Conservation (phyloP, 2,797 vertebrate genomes). For the Neosilurus hyrtlii region DNA sequence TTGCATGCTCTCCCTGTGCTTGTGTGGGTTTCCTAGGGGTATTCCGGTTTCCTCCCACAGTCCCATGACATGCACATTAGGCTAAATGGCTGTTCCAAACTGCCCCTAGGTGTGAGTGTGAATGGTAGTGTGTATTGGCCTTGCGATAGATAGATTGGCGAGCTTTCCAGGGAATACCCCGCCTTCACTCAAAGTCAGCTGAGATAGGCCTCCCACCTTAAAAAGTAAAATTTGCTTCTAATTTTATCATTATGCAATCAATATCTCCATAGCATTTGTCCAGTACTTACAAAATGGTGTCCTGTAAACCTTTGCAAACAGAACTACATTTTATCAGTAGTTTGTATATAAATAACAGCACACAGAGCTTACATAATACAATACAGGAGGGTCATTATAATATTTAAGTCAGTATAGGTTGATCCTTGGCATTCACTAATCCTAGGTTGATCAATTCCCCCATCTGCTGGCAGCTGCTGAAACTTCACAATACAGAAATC, state of each 20-base stretch:
- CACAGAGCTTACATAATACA: background rate
- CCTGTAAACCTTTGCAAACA: background rate
- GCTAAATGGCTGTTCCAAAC: too few relatives aligned
- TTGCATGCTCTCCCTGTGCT: too few relatives aligned
- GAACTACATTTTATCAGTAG: background rate
- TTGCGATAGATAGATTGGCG: too few relatives aligned
- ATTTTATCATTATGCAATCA: background rate
- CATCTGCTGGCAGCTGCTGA: constrained; percentile 19
- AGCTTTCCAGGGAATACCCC: too few relatives aligned
- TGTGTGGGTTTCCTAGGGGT: too few relatives aligned
- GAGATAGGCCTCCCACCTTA: too few relatives aligned
- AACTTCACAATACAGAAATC: background rate
- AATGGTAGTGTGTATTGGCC: too few relatives aligned
- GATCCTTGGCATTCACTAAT: background rate
- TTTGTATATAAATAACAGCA: background rate
- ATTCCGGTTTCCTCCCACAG: too few relatives aligned
- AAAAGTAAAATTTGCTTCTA: background rate
- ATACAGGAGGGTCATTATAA: background rate
- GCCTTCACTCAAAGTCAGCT: too few relatives aligned
- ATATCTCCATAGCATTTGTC: background rate
- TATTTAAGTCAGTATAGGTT: background rate
- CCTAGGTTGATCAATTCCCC: background rate
- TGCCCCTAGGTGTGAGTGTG: too few relatives aligned
- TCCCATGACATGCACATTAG: too few relatives aligned
- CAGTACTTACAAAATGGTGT: background rate